A percentile compares a stretch with the other conserved stretches of the same genome.
Evolutionary conservation across 2,113 vertebrate genomes (phyloP).

Genomic region (Chionodraco myersi): DNA sequence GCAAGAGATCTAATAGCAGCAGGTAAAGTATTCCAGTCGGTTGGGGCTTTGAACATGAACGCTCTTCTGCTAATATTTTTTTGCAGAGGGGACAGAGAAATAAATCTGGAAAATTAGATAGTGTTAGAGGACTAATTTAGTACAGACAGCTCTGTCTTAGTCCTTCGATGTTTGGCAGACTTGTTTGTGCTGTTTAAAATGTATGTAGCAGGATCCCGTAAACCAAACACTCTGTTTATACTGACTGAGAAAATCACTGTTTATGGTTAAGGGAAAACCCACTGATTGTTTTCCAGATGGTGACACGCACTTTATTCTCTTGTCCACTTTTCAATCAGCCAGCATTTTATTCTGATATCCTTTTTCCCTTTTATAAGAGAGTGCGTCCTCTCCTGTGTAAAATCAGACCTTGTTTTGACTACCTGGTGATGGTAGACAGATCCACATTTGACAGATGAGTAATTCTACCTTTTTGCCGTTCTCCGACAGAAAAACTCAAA

Average conservation of each 20-base stretch:
- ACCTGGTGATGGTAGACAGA: neutral
- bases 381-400: conserved; percentile 16
- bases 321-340: neutral
- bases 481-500: neutral
- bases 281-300: neutral
- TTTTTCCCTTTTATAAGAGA: neutral
- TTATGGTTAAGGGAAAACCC: neutral
- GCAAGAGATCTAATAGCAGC: no score
- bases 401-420: conserved; percentile 49
- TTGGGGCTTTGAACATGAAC: no score
- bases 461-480: neutral
- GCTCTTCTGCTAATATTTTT: no score
- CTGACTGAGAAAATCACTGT: conserved; percentile 9
- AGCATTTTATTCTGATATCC: neutral
- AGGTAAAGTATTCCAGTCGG: no score
- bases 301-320: neutral
- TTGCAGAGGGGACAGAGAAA: no score
- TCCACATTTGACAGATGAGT: conserved; percentile 9
- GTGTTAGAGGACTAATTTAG: neutral
- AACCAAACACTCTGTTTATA: conserved; percentile 30
- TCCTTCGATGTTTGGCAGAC: neutral
- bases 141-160: neutral
- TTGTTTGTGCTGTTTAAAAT: neutral
- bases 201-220: neutral
- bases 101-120: no score